Evolutionary conservation across 2,113 vertebrate species (phyloP).

Genomic region (Orientallactaga bullata): DNA sequence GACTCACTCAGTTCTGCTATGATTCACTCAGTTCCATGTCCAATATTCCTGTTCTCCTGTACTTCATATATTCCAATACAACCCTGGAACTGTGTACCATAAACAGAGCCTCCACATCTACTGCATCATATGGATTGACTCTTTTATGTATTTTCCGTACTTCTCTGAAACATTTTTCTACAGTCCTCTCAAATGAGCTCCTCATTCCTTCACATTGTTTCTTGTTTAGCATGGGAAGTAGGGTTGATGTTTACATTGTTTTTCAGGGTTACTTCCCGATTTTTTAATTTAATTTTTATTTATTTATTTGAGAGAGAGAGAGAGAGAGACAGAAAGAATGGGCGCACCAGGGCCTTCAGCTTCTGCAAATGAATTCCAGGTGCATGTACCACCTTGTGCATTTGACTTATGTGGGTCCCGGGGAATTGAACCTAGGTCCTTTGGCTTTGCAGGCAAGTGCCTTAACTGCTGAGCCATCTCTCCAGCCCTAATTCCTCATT

Average conservation of each 20-base stretch:
- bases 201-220: not conserved
- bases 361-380: no score
- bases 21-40: not conserved
- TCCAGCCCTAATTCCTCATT: not conserved
- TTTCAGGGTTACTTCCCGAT: not conserved
- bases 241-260: not conserved
- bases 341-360: no score
- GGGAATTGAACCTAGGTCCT: no score
- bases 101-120: slow-evolving; percentile 14
- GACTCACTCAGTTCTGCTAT: not conserved
- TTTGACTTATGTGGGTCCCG: no score
- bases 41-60: not conserved
- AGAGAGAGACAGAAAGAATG: no score
- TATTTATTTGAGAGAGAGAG: no score
- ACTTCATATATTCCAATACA: not conserved
- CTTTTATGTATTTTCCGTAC: not conserved
- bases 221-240: not conserved
- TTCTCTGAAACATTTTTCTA: not conserved
- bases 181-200: not conserved
- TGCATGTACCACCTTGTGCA: no score
- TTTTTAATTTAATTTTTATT: no score
- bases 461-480: no score
- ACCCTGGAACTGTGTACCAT: not conserved
- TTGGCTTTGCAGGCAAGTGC: no score
- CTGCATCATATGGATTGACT: not conserved